Conservation (phyloP, 2,113 vertebrate genomes). For the Glareola pratincola region DNA sequence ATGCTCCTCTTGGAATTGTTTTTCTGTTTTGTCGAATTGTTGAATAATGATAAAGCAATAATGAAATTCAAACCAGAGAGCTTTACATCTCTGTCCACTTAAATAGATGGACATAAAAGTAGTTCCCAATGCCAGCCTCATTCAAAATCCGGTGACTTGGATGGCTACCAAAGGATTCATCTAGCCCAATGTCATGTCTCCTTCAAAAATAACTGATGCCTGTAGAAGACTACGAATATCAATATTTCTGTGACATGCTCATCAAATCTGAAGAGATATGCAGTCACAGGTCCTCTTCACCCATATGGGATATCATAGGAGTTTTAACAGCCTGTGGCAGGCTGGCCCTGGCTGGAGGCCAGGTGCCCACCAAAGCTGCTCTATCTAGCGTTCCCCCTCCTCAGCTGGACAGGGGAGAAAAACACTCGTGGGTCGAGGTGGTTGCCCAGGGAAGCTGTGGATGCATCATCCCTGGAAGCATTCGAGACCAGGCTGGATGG, state of each 20-base stretch:
- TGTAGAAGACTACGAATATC: neutral
- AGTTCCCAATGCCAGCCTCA: neutral
- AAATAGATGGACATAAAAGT: neutral
- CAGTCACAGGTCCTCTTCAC: neutral
- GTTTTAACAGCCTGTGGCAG: neutral
- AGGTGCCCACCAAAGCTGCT: neutral
- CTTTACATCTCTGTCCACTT: neutral
- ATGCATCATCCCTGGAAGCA: no score
- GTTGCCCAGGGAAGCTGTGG: no score
- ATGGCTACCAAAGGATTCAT: neutral
- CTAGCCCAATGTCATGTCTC: neutral
- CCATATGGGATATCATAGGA: neutral
- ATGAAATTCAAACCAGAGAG: neutral
- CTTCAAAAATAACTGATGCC: neutral
- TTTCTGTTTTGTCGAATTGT: neutral
- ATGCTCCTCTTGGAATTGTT: neutral
- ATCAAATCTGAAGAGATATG: neutral
- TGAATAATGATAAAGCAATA: neutral
- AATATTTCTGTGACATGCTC: neutral
- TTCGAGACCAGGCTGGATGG: no score
- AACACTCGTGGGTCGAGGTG: neutral
- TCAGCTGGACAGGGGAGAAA: neutral
- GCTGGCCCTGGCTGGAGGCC: neutral
- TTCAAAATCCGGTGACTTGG: neutral
- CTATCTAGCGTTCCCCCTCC: neutral